phyloP scores from a whole-genome alignment of 2,113 vertebrate genomes.

The Polypterus senegalus region DNA sequence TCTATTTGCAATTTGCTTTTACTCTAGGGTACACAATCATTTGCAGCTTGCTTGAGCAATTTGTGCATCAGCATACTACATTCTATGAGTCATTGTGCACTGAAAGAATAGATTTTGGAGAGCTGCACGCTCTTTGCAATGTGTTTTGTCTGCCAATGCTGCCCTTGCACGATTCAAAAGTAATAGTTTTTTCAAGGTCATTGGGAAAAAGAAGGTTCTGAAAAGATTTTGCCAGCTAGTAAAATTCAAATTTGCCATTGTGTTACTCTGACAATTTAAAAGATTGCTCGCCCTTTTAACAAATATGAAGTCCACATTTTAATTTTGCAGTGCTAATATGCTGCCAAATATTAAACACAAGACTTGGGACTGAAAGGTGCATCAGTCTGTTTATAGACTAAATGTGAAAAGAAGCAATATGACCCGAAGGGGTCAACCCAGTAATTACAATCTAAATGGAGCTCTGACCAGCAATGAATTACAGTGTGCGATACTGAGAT shows the following conservation, averaged over 20 bases:
- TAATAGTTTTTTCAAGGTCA: too few relatives aligned
- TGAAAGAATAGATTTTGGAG: conserved; percentile 1
- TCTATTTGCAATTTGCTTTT: background rate
- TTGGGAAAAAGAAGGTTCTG: too few relatives aligned
- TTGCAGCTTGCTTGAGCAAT: background rate
- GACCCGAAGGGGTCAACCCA: conserved; percentile 45
- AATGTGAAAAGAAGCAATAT: conserved; percentile 36
- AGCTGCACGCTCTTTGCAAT: background rate
- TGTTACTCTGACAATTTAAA: too few relatives aligned
- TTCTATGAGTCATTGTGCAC: background rate
- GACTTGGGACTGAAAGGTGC: conserved; percentile 42
- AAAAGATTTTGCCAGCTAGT: too few relatives aligned
- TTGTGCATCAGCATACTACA: background rate
- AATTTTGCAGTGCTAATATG: conserved; percentile 1
- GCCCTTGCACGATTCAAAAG: too few relatives aligned
- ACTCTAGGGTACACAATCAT: background rate
- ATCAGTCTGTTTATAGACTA: conserved; percentile 61
- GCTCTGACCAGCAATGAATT: conserved; percentile 63
- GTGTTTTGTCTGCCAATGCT: background rate
- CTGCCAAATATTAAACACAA: background rate
- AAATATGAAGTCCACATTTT: background rate
- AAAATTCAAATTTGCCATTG: too few relatives aligned
- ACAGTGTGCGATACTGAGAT: conserved; percentile 54
- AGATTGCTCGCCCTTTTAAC: too few relatives aligned
- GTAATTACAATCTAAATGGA: conserved; percentile 57